A percentile compares a stretch with the other conserved stretches of the same genome.
Evolutionary conservation across 2,888 invertebrate genomes (phyloP).

Genomic region (Heliconius hortense): DNA sequence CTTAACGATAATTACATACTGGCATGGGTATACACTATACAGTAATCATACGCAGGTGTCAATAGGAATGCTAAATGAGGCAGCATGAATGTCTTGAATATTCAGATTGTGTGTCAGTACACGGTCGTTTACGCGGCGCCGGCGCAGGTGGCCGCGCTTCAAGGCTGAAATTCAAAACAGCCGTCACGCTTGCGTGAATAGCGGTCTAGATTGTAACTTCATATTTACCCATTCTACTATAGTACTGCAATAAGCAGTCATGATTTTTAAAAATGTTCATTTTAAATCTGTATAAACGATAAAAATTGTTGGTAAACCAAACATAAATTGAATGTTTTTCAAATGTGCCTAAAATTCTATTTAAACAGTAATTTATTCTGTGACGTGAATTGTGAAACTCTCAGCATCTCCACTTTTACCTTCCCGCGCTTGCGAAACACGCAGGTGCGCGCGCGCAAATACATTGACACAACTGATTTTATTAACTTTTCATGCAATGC

Average conservation of each 20-base stretch:
- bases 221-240: constrained; percentile 57
- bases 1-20: constrained; percentile 35
- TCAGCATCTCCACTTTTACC: constrained; percentile 79
- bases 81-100: constrained; percentile 78
- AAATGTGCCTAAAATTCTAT: constrained; percentile 42
- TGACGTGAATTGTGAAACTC: constrained; percentile 73
- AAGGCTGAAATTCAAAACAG: constrained; percentile 83
- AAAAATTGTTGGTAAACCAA: not conserved
- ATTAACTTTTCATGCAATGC: constrained; percentile 78
- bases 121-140: constrained; percentile 83
- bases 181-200: constrained; percentile 79
- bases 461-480: constrained; percentile 74
- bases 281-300: no score
- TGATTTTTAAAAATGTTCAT: not conserved
- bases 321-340: not conserved
- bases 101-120: constrained; percentile 80
- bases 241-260: no score
- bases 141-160: constrained; percentile 84
- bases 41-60: constrained; percentile 74
- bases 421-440: constrained; percentile 80
- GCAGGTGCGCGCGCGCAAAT: constrained; percentile 84
- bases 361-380: constrained; percentile 58
- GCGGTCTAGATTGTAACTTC: constrained; percentile 64
- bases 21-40: constrained; percentile 43
- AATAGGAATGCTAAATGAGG: constrained; percentile 73